These are phyloP conservation scores for Patella depressa DNA, from an alignment of 2,888 invertebrate species.

Conservation along the genomic window DNA sequence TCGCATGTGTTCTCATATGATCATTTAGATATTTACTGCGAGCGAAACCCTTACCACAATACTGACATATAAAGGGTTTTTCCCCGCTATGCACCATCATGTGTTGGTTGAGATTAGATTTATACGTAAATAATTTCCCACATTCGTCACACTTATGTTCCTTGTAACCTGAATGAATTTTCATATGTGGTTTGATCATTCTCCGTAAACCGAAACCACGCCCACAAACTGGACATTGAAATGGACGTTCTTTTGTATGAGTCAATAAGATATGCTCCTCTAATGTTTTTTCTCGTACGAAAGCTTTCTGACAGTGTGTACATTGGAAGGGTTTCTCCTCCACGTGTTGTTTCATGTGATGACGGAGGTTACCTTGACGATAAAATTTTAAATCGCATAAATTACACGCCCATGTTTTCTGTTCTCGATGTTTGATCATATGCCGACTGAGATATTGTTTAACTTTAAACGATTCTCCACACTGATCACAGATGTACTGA, in stretches of 20 bases:
- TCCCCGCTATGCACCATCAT: conserved; percentile 3
- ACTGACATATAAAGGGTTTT: conserved; percentile 1
- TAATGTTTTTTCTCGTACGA: background rate
- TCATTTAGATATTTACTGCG: background rate
- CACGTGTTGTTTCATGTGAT: background rate
- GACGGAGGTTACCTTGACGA: background rate
- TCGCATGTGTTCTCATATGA: conserved; percentile 7
- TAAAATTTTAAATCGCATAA: background rate
- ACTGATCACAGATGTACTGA: background rate
- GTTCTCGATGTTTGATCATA: conserved; percentile 10
- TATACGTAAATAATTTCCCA: conserved; percentile 2
- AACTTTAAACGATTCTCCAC: conserved; percentile 7
- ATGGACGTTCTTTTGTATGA: background rate
- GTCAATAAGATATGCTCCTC: background rate
- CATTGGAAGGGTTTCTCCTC: conserved; percentile 1
- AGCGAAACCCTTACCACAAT: conserved; percentile 2
- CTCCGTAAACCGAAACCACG: background rate
- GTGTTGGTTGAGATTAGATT: conserved; percentile 3
- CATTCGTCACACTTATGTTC: conserved; percentile 4
- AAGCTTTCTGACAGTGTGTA: background rate
- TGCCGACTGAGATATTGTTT: conserved; percentile 1
- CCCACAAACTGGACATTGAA: background rate
- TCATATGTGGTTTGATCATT: conserved; percentile 3
- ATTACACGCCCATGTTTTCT: background rate
- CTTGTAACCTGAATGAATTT: conserved; percentile 3